Conservation (phyloP, 2,797 vertebrate genomes). For the Tokudaia muenninki region DNA sequence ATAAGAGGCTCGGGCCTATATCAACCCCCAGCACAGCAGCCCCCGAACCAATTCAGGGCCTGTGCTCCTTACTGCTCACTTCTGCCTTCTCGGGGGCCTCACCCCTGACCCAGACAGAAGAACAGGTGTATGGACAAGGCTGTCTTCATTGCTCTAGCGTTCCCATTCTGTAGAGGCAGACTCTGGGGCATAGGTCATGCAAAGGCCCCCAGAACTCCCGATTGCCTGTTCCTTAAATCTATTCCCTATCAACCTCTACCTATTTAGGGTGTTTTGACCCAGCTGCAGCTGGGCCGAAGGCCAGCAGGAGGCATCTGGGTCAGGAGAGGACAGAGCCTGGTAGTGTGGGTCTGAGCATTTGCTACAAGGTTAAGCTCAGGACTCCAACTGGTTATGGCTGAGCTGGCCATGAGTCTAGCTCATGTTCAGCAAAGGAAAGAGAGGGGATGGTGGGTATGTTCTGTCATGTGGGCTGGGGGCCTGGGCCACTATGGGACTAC, state of each 20-base stretch:
- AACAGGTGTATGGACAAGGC: rapidly evolving
- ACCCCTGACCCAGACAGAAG: no score
- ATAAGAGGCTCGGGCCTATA: background rate
- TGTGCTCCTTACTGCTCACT: rapidly evolving
- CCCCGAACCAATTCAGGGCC: background rate
- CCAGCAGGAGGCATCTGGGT: background rate
- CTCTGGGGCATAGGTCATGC: background rate
- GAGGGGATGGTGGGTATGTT: background rate
- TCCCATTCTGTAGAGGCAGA: background rate
- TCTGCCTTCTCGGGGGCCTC: background rate
- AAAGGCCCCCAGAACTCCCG: background rate
- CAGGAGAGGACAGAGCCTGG: background rate
- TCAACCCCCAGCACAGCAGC: background rate
- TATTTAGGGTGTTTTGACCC: background rate
- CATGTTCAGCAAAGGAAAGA: background rate
- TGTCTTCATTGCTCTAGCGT: background rate
- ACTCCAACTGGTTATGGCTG: background rate
- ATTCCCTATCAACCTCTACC: background rate
- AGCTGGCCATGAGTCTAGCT: background rate
- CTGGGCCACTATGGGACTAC: background rate
- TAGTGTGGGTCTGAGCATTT: conserved; percentile 3
- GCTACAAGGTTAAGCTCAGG: background rate
- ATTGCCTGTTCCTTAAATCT: background rate
- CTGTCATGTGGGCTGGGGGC: background rate
- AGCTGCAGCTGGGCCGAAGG: background rate